Base-by-base conservation (phyloP, 2,797 vertebrate species). In the Coluber constrictor region DNA sequence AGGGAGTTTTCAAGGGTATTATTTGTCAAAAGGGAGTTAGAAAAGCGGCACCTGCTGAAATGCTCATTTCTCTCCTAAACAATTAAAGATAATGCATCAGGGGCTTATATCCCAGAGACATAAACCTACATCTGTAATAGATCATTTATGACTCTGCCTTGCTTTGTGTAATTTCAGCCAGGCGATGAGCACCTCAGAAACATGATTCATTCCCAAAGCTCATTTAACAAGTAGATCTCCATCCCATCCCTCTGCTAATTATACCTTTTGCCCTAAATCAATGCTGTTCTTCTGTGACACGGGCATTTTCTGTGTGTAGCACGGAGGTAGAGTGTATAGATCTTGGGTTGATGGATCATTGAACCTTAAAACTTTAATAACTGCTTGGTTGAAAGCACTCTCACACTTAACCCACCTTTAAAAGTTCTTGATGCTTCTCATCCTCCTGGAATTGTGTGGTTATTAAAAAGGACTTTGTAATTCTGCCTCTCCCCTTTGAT, bases 401-500 rank as follows among this genome's bases (percentile, higher is more conserved):
- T 29, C 93, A 59, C 91, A 94, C 51, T 95, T 96, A 87, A 87
- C 83, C 87, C 93, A 92, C 87, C 91, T 94, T 70, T 23, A 37
- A 10, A 94, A 94, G 79, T 91, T 91, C 91, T 93, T 93, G 13
- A 32, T 95, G 16, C 63, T 96, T 96, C 96, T 92, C 93, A 95
- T 95, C 86, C 88, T 63, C 93, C 60, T 61, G 93, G 93, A 87
- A 92, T 63, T 88, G 92, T 92, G 54, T 25, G 54, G n/a, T 94
- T 94, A 93, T 95, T 96, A 93, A 90, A 93, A 95, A 90, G 37
- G 94, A 94, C 93, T 91, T 93, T 93, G 57, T 94, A 91, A 94
- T n/a, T 88, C 9, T 93, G 93, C 86, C n/a, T 92, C 66, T 86
- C 55, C 66, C 16, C 51, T 20, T 20, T n/a, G 27, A 47, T 63